These are phyloP conservation scores for Paradisaea rubra DNA, from an alignment of 2,113 vertebrate genomes.

Conservation along the genomic window DNA sequence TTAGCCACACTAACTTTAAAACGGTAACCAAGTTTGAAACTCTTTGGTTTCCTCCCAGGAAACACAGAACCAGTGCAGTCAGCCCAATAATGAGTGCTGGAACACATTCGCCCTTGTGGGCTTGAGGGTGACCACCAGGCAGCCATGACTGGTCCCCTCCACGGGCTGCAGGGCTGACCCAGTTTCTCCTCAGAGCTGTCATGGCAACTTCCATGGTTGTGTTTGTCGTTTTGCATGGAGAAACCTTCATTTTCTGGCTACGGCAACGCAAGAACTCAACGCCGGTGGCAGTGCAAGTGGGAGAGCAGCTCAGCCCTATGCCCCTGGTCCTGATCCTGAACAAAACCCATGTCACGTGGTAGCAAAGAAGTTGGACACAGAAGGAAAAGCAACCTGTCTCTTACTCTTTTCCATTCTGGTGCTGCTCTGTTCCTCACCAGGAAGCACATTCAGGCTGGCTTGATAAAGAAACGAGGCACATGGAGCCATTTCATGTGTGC, in stretches of 20 bases:
- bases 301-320: neutral
- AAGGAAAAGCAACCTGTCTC: neutral
- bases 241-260: neutral
- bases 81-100: neutral
- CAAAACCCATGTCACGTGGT: fast-evolving
- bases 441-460: neutral
- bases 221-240: neutral
- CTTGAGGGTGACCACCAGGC: neutral
- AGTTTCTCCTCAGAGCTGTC: neutral
- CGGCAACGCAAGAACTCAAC: neutral
- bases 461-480: neutral
- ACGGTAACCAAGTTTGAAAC: neutral
- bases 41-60: neutral
- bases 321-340: neutral
- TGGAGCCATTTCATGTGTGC: neutral
- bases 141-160: neutral
- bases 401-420: neutral
- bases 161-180: neutral
- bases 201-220: neutral
- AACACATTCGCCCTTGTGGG: neutral
- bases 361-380: neutral
- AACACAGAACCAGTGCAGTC: neutral
- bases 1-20: neutral
- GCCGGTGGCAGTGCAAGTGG: fast-evolving
- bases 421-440: neutral